Conservation (phyloP, 2,797 vertebrate genomes). For the Pempheris klunzingeri region DNA sequence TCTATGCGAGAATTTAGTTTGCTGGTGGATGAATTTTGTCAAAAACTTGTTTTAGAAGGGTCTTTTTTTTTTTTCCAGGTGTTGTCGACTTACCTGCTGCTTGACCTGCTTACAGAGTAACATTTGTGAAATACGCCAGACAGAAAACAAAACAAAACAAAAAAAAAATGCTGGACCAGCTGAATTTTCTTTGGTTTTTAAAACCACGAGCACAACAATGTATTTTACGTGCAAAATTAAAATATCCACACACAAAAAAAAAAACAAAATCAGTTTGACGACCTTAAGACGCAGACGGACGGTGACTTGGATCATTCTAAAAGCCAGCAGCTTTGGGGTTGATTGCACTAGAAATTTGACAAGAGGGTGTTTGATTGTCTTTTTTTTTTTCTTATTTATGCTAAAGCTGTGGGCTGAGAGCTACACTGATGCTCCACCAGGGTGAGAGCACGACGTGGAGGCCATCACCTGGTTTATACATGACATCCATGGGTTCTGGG, state of each 20-base stretch:
- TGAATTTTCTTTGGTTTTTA: neutral
- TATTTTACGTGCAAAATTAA: conserved; percentile 35
- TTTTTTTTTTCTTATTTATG: conserved; percentile 2
- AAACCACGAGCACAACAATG: conserved; percentile 20
- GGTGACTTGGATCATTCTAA: conserved; percentile 8
- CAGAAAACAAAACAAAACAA: neutral
- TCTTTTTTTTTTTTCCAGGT: conserved; percentile 14
- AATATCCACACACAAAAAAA: neutral
- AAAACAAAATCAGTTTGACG: conserved; percentile 17
- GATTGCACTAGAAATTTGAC: conserved; percentile 23
- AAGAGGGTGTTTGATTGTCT: conserved; percentile 1
- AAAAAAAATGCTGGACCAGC: conserved; percentile 12
- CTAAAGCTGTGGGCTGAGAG: neutral
- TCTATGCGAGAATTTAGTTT: conserved; percentile 20
- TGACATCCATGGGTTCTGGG: neutral
- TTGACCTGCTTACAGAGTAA: conserved; percentile 20
- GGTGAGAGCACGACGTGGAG: conserved; percentile 14
- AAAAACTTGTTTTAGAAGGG: neutral
- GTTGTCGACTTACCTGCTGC: neutral
- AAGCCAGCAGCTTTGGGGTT: conserved; percentile 12
- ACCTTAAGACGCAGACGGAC: conserved; percentile 16
- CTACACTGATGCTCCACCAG: neutral
- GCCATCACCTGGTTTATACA: conserved; percentile 4
- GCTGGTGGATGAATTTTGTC: conserved; percentile 34
- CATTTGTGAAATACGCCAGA: conserved; percentile 13